Evolutionary conservation across 2,797 vertebrate species (phyloP), one percentile per base, ranked within the genome.

Genomic region (Babyrousa celebensis): DNA sequence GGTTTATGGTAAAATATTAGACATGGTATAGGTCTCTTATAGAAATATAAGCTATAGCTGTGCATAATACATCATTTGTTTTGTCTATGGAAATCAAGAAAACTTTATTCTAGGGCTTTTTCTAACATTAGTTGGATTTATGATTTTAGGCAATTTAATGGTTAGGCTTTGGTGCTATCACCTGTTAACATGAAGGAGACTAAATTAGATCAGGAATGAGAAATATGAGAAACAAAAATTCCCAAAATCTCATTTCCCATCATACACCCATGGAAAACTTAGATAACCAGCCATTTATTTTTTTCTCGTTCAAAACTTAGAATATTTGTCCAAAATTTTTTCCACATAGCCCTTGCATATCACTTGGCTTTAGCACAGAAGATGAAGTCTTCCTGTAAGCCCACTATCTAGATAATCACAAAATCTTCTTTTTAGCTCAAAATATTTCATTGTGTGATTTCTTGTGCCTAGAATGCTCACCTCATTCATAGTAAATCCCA

Each of bases 181-280:
- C 43, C 43, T 48, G 43, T 48, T 48, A 48, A 48, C 43, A 70
- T 54, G 10, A 71, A 17, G 1, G 15, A 6, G 12, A 65, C 56
- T 89, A 23, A 84, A 83, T 77, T 70, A 93, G 2, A 62, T 71
- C 10, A 54, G 32, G 11, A 1, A 25, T 75, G 5, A 17, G 7
- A 89, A 85, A 91, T 60, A 54, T 82, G 29, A 71, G 18, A 11
- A 58, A 78, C 15, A 72, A 54, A 54, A 71, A 71, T 80, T 3
- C n/a, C 43, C 20, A 25, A 62, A n/a, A 17, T 0, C 4, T 0
- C 1, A 0, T 1, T 10, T 0, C 8, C 15, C 1, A n/a, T 12
- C 12, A 56, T 27, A 12, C 7, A 94, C 6, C 21, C 17, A 86
- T 15, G 1, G 1, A 70, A 82, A 12, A 83, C 17, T 68, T 56